Evolutionary conservation across 2,888 invertebrate genomes (phyloP).

Genomic region (Cerastis rubricosa): DNA sequence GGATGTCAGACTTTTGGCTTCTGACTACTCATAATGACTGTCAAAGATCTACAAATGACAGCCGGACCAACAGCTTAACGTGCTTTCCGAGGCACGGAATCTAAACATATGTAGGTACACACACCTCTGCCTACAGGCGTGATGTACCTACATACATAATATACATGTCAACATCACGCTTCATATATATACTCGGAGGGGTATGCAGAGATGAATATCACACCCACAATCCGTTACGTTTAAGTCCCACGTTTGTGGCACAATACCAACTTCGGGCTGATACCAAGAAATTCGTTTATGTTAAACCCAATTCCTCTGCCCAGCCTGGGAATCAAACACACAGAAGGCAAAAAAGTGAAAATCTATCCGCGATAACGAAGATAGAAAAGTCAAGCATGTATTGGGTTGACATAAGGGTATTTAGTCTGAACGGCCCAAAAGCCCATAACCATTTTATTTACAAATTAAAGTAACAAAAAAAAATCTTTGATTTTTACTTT

Average conservation of each 20-base stretch:
- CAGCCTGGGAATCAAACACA: neutral
- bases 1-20: too few relatives aligned
- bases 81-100: too few relatives aligned
- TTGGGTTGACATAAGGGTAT: too few relatives aligned
- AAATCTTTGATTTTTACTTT: too few relatives aligned
- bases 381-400: neutral
- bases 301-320: neutral
- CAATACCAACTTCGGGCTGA: neutral
- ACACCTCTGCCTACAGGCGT: neutral
- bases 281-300: neutral
- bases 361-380: neutral
- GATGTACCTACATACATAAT: neutral
- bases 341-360: neutral
- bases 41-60: too few relatives aligned
- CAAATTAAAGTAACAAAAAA: too few relatives aligned
- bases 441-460: too few relatives aligned
- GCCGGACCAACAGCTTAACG: too few relatives aligned
- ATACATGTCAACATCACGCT: neutral
- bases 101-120: too few relatives aligned
- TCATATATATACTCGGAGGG: too few relatives aligned
- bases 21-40: too few relatives aligned
- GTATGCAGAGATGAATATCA: neutral
- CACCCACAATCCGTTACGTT: neutral
- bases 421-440: too few relatives aligned
- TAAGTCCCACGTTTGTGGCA: constrained; percentile 7